Percentiles rank a stretch among this genome's conserved stretches.
Evolutionary conservation across 2,888 invertebrate species (phyloP).

Genomic region (Oscheius sp.): DNA sequence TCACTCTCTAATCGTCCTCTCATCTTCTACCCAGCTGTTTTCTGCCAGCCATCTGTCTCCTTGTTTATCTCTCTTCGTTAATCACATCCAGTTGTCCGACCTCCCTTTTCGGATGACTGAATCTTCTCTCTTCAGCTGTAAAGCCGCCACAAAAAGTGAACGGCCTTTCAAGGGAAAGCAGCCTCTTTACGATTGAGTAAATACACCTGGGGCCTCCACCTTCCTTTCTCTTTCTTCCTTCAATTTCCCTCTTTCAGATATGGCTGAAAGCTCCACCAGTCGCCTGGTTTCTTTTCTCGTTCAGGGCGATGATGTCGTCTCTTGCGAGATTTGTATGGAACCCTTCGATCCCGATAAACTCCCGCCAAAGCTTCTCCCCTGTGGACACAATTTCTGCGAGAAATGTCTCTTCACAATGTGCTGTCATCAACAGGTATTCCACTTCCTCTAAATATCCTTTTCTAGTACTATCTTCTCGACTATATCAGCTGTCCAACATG

Average conservation of each 20-base stretch:
- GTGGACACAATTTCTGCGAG: constrained; percentile 67
- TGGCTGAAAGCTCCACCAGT: constrained; percentile 27
- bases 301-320: constrained; percentile 44
- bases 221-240: background rate
- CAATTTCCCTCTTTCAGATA: constrained; percentile 21
- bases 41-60: background rate
- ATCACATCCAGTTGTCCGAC: constrained; percentile 19
- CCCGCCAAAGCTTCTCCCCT: constrained; percentile 63
- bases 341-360: constrained; percentile 41
- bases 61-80: background rate
- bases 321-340: constrained; percentile 54
- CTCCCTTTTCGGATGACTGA: constrained; percentile 18
- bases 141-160: constrained; percentile 12
- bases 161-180: constrained; percentile 15
- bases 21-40: background rate
- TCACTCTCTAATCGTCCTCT: background rate
- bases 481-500: constrained; percentile 64
- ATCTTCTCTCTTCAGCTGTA: constrained; percentile 4
- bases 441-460: background rate
- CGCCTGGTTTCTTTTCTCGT: constrained; percentile 47
- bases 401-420: constrained; percentile 61
- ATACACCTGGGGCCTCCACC: constrained; percentile 10
- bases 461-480: constrained; percentile 65
- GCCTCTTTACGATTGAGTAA: constrained; percentile 3
- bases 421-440: constrained; percentile 60